These are phyloP conservation scores for Saturnia pavonia DNA, from an alignment of 2,888 invertebrate species.

Conservation along the genomic window DNA sequence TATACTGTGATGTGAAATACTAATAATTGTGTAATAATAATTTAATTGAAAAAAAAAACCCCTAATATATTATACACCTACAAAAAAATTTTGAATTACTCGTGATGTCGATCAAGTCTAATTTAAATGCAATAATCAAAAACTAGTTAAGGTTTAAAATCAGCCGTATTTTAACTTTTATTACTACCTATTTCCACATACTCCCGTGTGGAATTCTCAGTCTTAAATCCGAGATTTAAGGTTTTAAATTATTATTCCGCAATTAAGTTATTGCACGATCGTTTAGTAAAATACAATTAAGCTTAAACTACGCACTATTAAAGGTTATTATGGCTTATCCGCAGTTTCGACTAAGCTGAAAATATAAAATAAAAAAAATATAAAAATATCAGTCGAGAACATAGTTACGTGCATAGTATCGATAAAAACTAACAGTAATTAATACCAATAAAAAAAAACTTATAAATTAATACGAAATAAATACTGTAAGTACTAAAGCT, in stretches of 20 bases:
- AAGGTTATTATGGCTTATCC: constrained; percentile 31
- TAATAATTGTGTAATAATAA: neutral
- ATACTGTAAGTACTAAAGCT: constrained; percentile 79
- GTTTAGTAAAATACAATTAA: constrained; percentile 16
- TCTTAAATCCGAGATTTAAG: constrained; percentile 22
- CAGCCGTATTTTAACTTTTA: constrained; percentile 24
- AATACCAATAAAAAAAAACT: constrained; percentile 36
- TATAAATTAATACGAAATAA: constrained; percentile 74
- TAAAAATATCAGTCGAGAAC: constrained; percentile 61
- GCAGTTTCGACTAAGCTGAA: constrained; percentile 26
- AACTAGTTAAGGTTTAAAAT: constrained; percentile 56
- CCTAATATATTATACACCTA: neutral
- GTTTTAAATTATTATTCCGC: neutral
- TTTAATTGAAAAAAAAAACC: neutral
- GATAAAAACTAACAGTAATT: constrained; percentile 39
- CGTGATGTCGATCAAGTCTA: constrained; percentile 23
- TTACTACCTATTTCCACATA: constrained; percentile 3
- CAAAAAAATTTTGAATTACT: neutral
- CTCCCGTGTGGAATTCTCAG: constrained; percentile 15
- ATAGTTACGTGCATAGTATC: constrained; percentile 40
- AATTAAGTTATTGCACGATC: neutral
- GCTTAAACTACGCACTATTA: constrained; percentile 29
- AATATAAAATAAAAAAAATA: constrained; percentile 33
- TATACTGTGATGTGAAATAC: neutral
- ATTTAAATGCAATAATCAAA: constrained; percentile 58